Evolutionary conservation across 2,113 vertebrate species (phyloP).

Genomic region (Siniperca knerii): DNA sequence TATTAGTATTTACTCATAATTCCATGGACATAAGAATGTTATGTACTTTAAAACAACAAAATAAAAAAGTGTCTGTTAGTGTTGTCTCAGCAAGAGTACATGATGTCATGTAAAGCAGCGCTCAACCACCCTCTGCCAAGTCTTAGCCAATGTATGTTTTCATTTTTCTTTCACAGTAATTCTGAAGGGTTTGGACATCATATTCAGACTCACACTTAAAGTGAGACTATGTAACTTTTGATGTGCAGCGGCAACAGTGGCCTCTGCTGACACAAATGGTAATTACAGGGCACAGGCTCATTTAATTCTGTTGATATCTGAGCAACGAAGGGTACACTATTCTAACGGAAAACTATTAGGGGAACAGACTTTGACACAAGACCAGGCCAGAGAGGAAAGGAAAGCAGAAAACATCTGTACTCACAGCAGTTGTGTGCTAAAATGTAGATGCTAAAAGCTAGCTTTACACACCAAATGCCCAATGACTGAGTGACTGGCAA

Average conservation of each 20-base stretch:
- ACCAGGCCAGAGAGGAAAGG: too few relatives aligned
- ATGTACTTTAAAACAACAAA: neutral
- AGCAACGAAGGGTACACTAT: neutral
- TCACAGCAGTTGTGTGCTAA: too few relatives aligned
- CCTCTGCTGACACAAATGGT: neutral
- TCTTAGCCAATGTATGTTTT: neutral
- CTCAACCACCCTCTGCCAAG: too few relatives aligned
- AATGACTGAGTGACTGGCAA: too few relatives aligned
- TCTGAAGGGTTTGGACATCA: neutral
- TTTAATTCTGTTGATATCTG: neutral
- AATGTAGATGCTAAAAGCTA: too few relatives aligned
- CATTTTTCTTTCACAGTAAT: neutral
- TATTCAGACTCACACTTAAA: neutral
- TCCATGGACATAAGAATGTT: neutral
- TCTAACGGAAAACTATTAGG: neutral
- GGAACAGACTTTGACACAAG: neutral
- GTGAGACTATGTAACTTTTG: neutral
- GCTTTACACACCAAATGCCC: too few relatives aligned
- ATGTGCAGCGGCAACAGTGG: neutral
- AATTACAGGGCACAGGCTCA: neutral
- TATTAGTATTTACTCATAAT: neutral
- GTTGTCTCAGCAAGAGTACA: neutral
- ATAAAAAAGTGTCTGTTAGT: neutral
- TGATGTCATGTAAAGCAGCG: neutral
- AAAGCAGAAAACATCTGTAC: too few relatives aligned